phyloP scores from a whole-genome alignment of 2,888 invertebrate species.

The Leptinotarsa haldemani region DNA sequence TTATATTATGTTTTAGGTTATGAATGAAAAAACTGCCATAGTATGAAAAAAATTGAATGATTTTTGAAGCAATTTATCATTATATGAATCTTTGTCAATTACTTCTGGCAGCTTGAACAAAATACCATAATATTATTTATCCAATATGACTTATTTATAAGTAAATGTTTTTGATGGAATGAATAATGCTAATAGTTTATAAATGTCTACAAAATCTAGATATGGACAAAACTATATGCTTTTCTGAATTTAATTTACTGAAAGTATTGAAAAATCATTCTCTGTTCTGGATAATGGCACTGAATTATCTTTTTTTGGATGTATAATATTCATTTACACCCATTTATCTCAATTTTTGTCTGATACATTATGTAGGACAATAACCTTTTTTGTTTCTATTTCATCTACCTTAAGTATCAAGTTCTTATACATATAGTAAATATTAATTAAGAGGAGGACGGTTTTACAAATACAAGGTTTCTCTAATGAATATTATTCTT shows the following conservation, averaged over 20 bases:
- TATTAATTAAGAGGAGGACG: constrained; percentile 1
- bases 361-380: constrained; percentile 10
- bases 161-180: no score
- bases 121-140: neutral
- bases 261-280: neutral
- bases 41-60: neutral
- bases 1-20: neutral
- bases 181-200: no score
- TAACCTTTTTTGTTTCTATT: constrained; percentile 1
- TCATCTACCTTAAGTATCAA: neutral
- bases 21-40: constrained; percentile 24
- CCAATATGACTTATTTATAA: neutral
- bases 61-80: neutral
- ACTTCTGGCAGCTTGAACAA: neutral
- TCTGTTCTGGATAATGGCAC: no score
- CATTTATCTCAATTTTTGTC: neutral
- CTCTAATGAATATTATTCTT: constrained; percentile 23
- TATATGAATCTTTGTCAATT: neutral
- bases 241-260: neutral
- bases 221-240: no score
- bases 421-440: constrained; percentile 7
- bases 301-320: neutral
- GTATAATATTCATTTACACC: constrained; percentile 1
- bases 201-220: no score
- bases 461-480: constrained; percentile 28